Base-by-base conservation (phyloP, 2,888 invertebrate species). In the Platynereis dumerilii region DNA sequence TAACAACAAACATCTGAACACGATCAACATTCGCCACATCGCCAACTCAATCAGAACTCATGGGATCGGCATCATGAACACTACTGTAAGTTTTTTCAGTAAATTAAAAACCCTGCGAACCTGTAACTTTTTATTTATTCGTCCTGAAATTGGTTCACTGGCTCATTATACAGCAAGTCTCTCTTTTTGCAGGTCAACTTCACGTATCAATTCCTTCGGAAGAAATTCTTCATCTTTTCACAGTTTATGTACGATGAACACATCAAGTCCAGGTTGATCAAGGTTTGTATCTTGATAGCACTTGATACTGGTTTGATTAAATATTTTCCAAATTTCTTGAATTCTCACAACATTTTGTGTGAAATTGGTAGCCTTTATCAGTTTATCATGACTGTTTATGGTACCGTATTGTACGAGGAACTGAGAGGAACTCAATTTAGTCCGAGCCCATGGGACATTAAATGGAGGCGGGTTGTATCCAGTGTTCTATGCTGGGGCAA, bases 201-300 rank as follows among this genome's bases (percentile, higher is more conserved):
- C 71, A 85, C 86, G 0, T 87, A 86, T 85, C 96, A 96, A 85
- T 97, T 96, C 85, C 86, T 98, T 71, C 89, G 93, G 72, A 91
- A 93, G 75, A 96, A 97, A 83, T 92, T 99, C 78, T 92, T 91
- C 75, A 91, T 91, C 0, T 94, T 99, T 82, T 97, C 97, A 0
- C 96, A 97, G 84, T 98, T 98, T 82, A 89, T 99, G 84, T 97
- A 92, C 80, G 97, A 98, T 81, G 99, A 99, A 84, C 96, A 96
- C 78, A 96, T 99, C 58, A 96, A 97, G 84, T 96, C 96, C 0
- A 88, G 95, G 64, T 87, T 99, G 1, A 88, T 94, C 72, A 94
- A 95, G 78, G 86, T 81, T 3, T 17, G 20, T 34, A 12, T 34
- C 70, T 71, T 29, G n/a, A n/a, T n/a, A n/a, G n/a, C n/a, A n/a